These are phyloP conservation scores for Episyrphus balteatus DNA, from an alignment of 1,140 invertebrate genomes.

Conservation along the genomic window DNA sequence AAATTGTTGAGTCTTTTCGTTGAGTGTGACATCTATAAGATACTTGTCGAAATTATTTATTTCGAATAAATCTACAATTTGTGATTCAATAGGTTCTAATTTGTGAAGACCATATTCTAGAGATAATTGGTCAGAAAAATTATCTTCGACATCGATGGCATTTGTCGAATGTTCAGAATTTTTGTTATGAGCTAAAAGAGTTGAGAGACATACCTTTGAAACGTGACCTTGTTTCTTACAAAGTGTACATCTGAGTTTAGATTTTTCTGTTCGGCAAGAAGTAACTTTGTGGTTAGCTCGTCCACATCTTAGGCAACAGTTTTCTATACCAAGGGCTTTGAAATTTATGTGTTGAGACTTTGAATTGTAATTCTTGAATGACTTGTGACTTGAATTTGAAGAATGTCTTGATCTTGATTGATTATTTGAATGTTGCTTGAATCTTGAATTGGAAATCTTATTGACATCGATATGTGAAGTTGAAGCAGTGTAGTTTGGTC, in stretches of 20 bases:
- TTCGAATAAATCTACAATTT: no score
- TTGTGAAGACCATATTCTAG: background rate
- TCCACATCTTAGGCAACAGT: conserved; percentile 3
- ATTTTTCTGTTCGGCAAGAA: conserved; percentile 1
- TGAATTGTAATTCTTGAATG: no score
- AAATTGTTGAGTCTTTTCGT: background rate
- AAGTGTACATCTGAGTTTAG: background rate
- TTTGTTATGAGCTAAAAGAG: background rate
- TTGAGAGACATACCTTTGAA: background rate
- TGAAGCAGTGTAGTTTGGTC: background rate
- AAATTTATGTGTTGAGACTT: no score
- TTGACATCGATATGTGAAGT: background rate
- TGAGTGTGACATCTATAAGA: background rate
- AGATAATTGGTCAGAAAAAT: background rate
- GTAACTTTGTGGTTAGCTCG: background rate
- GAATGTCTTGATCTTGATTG: background rate
- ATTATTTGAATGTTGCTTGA: background rate
- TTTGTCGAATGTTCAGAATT: background rate
- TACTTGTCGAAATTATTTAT: background rate
- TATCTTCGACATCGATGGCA: background rate
- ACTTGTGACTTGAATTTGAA: conserved; percentile 1
- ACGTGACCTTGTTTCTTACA: conserved; percentile 2
- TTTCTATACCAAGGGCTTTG: background rate
- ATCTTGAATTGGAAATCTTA: background rate
- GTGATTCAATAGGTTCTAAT: background rate